Conservation (phyloP, 2,113 vertebrate genomes). For the Sula dactylatra region DNA sequence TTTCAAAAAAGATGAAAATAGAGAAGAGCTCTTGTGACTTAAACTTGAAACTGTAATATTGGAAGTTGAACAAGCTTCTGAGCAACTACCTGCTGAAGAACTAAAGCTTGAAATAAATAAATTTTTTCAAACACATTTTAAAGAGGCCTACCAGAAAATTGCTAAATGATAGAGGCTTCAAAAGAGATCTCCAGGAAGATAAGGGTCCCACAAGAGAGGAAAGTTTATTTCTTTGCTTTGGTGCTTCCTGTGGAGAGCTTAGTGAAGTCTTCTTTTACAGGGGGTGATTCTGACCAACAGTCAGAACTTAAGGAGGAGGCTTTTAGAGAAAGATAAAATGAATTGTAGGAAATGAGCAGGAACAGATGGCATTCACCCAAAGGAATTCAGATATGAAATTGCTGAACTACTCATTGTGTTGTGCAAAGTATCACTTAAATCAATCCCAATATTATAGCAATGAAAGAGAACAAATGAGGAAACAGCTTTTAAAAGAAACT, state of each 20-base stretch:
- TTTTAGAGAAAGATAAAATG: not conserved
- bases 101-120: not conserved
- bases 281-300: not conserved
- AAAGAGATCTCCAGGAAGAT: not conserved
- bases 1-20: not conserved
- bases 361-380: conserved; percentile 7
- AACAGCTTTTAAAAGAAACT: not conserved
- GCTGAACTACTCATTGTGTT: not conserved
- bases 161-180: not conserved
- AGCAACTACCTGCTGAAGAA: not conserved
- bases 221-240: not conserved
- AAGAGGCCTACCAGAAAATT: not conserved
- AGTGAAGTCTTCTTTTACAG: not conserved
- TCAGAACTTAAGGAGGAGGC: not conserved
- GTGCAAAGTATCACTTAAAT: not conserved
- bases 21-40: not conserved
- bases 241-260: not conserved
- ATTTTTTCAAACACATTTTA: not conserved
- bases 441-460: not conserved
- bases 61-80: not conserved
- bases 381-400: not conserved
- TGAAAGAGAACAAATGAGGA: not conserved
- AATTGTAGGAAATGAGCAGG: not conserved
- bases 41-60: not conserved
- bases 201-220: not conserved